Conservation (phyloP, 2,113 vertebrate genomes). For the Urocolius indicus region DNA sequence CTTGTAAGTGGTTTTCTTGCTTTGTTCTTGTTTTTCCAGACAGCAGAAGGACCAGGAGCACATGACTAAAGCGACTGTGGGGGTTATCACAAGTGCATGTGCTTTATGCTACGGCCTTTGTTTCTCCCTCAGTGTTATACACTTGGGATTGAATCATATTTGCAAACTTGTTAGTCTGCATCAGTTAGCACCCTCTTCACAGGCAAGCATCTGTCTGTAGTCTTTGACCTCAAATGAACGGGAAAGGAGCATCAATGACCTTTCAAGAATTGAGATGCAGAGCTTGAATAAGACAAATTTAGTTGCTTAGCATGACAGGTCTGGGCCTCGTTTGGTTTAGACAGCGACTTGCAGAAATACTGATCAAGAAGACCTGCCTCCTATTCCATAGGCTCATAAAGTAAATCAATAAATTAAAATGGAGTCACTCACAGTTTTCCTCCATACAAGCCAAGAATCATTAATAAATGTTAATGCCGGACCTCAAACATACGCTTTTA, state of each 20-base stretch:
- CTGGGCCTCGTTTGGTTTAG: neutral
- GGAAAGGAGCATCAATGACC: slow-evolving; percentile 30
- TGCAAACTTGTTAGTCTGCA: slow-evolving; percentile 64
- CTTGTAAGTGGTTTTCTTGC: slow-evolving; percentile 14
- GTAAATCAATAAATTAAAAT: slow-evolving; percentile 44
- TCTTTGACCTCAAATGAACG: slow-evolving; percentile 48
- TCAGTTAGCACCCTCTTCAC: slow-evolving; percentile 44
- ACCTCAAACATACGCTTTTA: rapidly evolving
- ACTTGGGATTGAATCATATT: slow-evolving; percentile 51
- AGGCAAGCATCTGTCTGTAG: slow-evolving; percentile 31
- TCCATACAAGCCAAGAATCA: neutral
- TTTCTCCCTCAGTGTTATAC: slow-evolving; percentile 25
- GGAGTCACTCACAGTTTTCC: neutral
- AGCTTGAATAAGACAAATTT: neutral
- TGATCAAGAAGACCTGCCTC: neutral
- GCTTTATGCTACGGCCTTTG: slow-evolving; percentile 65
- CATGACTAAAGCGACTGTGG: slow-evolving; percentile 51
- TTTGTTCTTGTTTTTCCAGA: slow-evolving; percentile 66
- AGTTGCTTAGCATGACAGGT: neutral
- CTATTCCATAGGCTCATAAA: neutral
- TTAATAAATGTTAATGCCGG: neutral
- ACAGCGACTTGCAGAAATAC: slow-evolving; percentile 41
- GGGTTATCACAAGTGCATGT: slow-evolving; percentile 53
- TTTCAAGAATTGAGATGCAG: slow-evolving; percentile 7
- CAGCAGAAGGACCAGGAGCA: slow-evolving; percentile 64